Conservation (phyloP, 2,888 invertebrate genomes). For the Archips xylosteana region DNA sequence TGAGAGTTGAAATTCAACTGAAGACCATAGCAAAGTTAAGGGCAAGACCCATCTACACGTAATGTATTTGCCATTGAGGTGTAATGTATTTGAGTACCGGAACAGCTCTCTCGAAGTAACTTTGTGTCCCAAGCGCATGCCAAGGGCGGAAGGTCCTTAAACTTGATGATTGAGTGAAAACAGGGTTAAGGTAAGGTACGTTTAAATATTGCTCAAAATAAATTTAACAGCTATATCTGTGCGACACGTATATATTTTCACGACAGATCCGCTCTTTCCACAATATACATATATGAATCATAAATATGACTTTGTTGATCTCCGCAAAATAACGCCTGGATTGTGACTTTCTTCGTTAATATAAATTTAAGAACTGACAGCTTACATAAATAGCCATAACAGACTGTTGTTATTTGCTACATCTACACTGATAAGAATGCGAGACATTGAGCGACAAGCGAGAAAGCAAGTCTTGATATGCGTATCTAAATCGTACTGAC, state of each 20-base stretch:
- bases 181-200: neutral
- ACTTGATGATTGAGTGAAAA: constrained; percentile 2
- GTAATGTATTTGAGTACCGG: constrained; percentile 5
- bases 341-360: too few relatives aligned
- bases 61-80: neutral
- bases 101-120: neutral
- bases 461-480: neutral
- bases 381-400: too few relatives aligned
- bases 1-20: neutral
- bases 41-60: neutral
- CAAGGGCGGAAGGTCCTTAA: neutral
- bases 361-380: too few relatives aligned
- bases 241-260: too few relatives aligned
- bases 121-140: neutral
- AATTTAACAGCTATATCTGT: too few relatives aligned
- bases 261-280: too few relatives aligned
- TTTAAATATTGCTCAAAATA: too few relatives aligned
- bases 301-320: too few relatives aligned
- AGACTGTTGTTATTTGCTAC: too few relatives aligned
- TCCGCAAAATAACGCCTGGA: too few relatives aligned
- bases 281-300: too few relatives aligned
- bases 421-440: neutral
- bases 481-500: constrained; percentile 2
- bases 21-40: constrained; percentile 1
- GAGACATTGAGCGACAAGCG: neutral